A percentile compares a stretch with the other conserved stretches of the same genome.
These are phyloP conservation scores for Scylla paramamosain DNA, from an alignment of 1,140 invertebrate species.

Conservation along the genomic window DNA sequence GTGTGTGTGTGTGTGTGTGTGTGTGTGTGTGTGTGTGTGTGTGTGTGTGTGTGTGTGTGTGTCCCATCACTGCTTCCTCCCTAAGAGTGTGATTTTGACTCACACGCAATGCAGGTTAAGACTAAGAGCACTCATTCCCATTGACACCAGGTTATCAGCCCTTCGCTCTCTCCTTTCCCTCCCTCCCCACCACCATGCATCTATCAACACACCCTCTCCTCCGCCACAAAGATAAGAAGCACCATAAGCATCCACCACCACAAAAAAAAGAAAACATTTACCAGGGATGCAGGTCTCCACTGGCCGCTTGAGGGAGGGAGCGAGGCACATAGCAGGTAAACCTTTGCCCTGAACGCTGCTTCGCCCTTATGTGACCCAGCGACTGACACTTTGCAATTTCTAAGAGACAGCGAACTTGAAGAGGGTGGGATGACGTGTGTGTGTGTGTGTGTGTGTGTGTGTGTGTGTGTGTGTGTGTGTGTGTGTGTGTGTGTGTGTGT, in stretches of 20 bases:
- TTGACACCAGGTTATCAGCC: too few relatives aligned
- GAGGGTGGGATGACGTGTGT: background rate
- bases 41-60: background rate
- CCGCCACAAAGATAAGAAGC: background rate
- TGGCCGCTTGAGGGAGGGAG: background rate
- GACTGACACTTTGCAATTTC: background rate
- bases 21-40: slow-evolving; percentile 3
- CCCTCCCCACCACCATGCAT: background rate
- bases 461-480: slow-evolving; percentile 3
- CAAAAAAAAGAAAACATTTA: background rate
- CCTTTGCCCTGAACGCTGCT: background rate
- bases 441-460: background rate
- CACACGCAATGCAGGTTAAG: too few relatives aligned
- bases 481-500: background rate
- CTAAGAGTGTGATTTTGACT: background rate
- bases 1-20: background rate
- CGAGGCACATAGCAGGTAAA: background rate
- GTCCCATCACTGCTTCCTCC: background rate
- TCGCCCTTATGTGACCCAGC: background rate
- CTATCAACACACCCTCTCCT: background rate
- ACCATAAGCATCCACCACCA: background rate
- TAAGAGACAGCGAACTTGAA: background rate
- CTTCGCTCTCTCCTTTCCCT: slow-evolving; percentile 4
- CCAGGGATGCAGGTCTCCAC: background rate
- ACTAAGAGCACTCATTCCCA: background rate